These are phyloP conservation scores for Euproctis similis DNA, from an alignment of 2,888 invertebrate species.

Conservation along the genomic window DNA sequence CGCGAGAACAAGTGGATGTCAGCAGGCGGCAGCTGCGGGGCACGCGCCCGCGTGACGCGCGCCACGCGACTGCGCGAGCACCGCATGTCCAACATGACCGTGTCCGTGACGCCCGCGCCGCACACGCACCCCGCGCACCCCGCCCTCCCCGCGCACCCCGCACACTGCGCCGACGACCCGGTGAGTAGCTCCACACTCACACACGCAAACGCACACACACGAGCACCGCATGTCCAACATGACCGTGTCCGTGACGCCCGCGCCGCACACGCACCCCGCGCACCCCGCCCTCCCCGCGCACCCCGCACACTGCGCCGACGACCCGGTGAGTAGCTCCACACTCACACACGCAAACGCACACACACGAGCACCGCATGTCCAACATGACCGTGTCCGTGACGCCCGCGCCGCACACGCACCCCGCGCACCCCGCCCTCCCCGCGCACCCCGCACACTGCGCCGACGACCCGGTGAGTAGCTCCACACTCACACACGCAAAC, in stretches of 20 bases:
- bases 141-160: no score
- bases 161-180: slow-evolving; percentile 47
- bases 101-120: slow-evolving; percentile 67
- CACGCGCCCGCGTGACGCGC: slow-evolving; percentile 48
- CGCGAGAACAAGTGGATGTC: slow-evolving; percentile 72
- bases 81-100: slow-evolving; percentile 72
- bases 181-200: no score
- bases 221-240: slow-evolving; percentile 72
- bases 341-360: no score
- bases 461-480: slow-evolving; percentile 51
- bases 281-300: no score
- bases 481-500: no score
- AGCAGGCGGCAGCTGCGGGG: slow-evolving; percentile 50
- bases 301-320: no score
- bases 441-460: no score
- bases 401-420: slow-evolving; percentile 46
- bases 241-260: slow-evolving; percentile 71
- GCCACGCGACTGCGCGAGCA: slow-evolving; percentile 64
- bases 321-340: slow-evolving; percentile 52
- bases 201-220: slow-evolving; percentile 57
- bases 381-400: slow-evolving; percentile 73
- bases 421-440: slow-evolving; percentile 32
- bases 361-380: slow-evolving; percentile 69
- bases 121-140: slow-evolving; percentile 28
- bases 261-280: slow-evolving; percentile 34